phyloP scores from a whole-genome alignment of 1,140 invertebrate genomes.

The Ceratina australensis region DNA sequence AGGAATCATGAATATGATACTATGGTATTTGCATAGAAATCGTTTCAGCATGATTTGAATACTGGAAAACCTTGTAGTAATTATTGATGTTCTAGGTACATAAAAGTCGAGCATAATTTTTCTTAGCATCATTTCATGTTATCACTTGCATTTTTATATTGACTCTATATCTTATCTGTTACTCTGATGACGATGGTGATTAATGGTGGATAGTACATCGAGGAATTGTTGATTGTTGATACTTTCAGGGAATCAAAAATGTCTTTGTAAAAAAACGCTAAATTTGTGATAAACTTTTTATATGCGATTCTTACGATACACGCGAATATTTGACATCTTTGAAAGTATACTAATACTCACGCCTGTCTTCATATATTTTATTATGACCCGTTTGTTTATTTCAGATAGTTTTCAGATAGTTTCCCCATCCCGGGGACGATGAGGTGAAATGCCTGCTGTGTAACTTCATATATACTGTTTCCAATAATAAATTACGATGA shows the following conservation, averaged over 20 bases:
- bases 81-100: slow-evolving; percentile 4
- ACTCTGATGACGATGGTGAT: slow-evolving; percentile 57
- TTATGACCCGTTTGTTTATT: slow-evolving; percentile 78
- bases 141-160: slow-evolving; percentile 60
- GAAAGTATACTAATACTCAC: slow-evolving; percentile 57
- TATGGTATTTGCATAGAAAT: not conserved
- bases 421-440: slow-evolving; percentile 76
- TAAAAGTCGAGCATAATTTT: slow-evolving; percentile 8
- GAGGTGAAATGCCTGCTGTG: slow-evolving; percentile 74
- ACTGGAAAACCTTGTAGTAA: no score
- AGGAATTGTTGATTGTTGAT: slow-evolving; percentile 47
- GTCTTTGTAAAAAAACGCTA: slow-evolving; percentile 37
- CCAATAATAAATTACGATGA: slow-evolving; percentile 67
- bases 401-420: slow-evolving; percentile 79
- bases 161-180: slow-evolving; percentile 49
- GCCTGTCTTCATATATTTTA: slow-evolving; percentile 59
- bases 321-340: slow-evolving; percentile 71
- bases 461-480: slow-evolving; percentile 74
- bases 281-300: slow-evolving; percentile 48
- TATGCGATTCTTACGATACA: slow-evolving; percentile 38
- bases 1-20: slow-evolving; percentile 32
- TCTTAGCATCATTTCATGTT: slow-evolving; percentile 8
- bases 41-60: not conserved
- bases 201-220: slow-evolving; percentile 67
- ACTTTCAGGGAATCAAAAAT: slow-evolving; percentile 58